These are phyloP conservation scores for Olivierus martensii DNA, from an alignment of 1,140 invertebrate species.

Conservation along the genomic window DNA sequence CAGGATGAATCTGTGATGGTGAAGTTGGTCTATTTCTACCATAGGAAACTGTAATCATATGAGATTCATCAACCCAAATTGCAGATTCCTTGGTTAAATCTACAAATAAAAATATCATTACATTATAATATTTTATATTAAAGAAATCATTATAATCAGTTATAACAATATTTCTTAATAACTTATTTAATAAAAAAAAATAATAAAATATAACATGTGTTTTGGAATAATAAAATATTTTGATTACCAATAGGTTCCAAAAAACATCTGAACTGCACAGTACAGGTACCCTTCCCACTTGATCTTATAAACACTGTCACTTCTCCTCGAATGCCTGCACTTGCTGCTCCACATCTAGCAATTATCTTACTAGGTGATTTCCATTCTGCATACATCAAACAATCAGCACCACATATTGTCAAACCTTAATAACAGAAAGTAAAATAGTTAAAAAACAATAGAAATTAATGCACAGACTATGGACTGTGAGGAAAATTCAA, in stretches of 20 bases:
- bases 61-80: constrained; percentile 92
- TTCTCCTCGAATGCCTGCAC: constrained; percentile 67
- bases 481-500: too few relatives aligned
- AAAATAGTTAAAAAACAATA: neutral
- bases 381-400: constrained; percentile 91
- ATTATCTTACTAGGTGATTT: constrained; percentile 94
- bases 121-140: too few relatives aligned
- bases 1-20: constrained; percentile 67
- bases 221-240: neutral
- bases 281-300: constrained; percentile 84
- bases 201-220: too few relatives aligned
- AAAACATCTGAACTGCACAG: constrained; percentile 78
- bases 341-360: constrained; percentile 81
- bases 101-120: constrained; percentile 33
- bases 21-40: constrained; percentile 57
- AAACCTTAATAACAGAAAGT: constrained; percentile 46
- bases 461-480: neutral
- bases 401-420: constrained; percentile 90
- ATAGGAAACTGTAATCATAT: constrained; percentile 56
- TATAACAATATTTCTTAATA: too few relatives aligned
- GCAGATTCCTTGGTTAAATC: constrained; percentile 93
- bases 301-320: constrained; percentile 82
- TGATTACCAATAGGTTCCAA: constrained; percentile 17
- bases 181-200: too few relatives aligned
- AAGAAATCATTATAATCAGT: too few relatives aligned